Conservation (phyloP, 92 coral and sea anemone genomes). For the Zoanthus sansibaricus region DNA sequence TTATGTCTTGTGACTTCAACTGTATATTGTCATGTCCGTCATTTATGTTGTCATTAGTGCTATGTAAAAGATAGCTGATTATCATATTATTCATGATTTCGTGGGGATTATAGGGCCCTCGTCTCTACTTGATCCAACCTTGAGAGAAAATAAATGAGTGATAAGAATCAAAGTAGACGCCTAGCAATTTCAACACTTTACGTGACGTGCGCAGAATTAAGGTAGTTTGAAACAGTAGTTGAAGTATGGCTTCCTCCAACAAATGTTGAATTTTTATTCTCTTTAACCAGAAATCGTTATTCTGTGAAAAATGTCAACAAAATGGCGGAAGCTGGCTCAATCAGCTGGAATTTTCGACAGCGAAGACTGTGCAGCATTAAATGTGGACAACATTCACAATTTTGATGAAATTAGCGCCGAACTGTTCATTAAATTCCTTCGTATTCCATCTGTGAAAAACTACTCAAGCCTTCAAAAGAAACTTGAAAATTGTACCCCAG, state of each 20-base stretch:
- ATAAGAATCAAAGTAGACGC: too few relatives aligned
- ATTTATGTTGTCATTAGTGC: too few relatives aligned
- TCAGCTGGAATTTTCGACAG: conserved; percentile 47
- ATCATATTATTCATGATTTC: too few relatives aligned
- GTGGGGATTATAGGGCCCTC: too few relatives aligned
- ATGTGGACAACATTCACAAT: conserved; percentile 54
- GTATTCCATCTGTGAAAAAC: conserved; percentile 82
- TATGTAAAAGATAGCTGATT: too few relatives aligned
- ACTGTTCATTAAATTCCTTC: conserved; percentile 74
- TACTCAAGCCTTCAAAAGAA: conserved; percentile 71
- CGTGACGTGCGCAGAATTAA: too few relatives aligned
- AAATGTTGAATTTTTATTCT: not conserved
- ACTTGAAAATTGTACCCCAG: conserved; percentile 70
- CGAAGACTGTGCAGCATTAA: conserved; percentile 50
- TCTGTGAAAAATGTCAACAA: conserved; percentile 53
- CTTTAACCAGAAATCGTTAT: not conserved
- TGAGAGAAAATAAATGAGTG: too few relatives aligned
- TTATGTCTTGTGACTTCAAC: too few relatives aligned
- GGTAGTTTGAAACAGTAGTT: not conserved
- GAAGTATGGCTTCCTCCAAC: not conserved
- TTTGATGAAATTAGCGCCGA: conserved; percentile 78
- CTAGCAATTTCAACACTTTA: too few relatives aligned
- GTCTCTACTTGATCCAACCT: too few relatives aligned
- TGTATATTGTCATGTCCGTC: too few relatives aligned
- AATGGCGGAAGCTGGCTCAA: conserved; percentile 59